These are phyloP conservation scores for Zaprionus bogoriensis DNA, from an alignment of 2,888 invertebrate species.

Conservation along the genomic window DNA sequence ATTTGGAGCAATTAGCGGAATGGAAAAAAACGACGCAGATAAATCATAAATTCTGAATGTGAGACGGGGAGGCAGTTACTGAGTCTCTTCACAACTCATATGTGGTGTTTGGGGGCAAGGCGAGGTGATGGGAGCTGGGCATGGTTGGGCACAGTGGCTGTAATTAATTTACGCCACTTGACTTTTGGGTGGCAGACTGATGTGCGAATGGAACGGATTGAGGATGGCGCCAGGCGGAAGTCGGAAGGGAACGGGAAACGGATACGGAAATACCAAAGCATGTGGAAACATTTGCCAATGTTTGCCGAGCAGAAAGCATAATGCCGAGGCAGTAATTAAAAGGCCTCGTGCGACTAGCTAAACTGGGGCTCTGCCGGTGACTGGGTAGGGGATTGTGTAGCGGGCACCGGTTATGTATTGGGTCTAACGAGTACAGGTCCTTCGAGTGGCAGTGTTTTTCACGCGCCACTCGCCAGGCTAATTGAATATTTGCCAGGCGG, in stretches of 20 bases:
- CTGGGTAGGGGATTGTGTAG: not conserved
- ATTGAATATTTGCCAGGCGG: slow-evolving; percentile 70
- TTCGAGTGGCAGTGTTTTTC: slow-evolving; percentile 47
- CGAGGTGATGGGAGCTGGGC: not conserved
- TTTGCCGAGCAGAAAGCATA: slow-evolving; percentile 42
- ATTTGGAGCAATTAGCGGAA: slow-evolving; percentile 70
- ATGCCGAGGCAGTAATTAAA: slow-evolving; percentile 61
- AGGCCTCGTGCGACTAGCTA: slow-evolving; percentile 42
- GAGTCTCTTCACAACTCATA: slow-evolving; percentile 5
- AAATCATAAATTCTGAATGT: slow-evolving; percentile 39
- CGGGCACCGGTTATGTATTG: not conserved
- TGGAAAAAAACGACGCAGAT: slow-evolving; percentile 49
- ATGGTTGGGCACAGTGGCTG: slow-evolving; percentile 40
- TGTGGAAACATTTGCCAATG: slow-evolving; percentile 78
- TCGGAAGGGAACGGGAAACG: slow-evolving; percentile 33
- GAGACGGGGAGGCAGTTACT: not conserved
- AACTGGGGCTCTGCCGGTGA: slow-evolving; percentile 14
- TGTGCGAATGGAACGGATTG: slow-evolving; percentile 8
- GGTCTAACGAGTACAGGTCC: slow-evolving; percentile 24
- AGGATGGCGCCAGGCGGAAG: slow-evolving; percentile 64
- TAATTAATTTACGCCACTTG: slow-evolving; percentile 78
- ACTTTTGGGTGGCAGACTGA: slow-evolving; percentile 54
- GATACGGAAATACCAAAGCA: slow-evolving; percentile 70
- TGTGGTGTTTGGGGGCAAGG: not conserved
- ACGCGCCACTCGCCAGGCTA: slow-evolving; percentile 66